Conservation (phyloP, 2,888 invertebrate genomes). For the Caenorhabditis macrosperma region DNA sequence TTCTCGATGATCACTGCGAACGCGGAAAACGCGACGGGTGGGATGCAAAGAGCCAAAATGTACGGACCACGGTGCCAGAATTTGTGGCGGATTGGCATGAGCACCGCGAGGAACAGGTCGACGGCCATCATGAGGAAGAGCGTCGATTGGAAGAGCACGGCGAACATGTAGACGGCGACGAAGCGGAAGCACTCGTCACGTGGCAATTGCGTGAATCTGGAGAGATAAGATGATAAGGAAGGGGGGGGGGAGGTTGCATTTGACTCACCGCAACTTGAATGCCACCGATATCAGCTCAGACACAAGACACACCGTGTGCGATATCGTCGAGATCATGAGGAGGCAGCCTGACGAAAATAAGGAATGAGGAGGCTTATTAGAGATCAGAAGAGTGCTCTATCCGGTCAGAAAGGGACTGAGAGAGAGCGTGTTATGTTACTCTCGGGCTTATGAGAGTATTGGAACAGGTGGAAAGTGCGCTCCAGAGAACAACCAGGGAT, state of each 20-base stretch:
- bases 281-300: constrained; percentile 29
- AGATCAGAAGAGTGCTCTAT: too few species aligned
- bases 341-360: constrained; percentile 21
- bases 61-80: constrained; percentile 41
- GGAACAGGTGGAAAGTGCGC: too few species aligned
- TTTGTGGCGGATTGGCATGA: constrained; percentile 40
- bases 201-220: constrained; percentile 26
- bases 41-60: constrained; percentile 11
- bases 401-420: too few species aligned
- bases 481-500: too few species aligned
- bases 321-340: constrained; percentile 32
- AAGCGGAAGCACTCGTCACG: constrained; percentile 39
- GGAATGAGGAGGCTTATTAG: too few species aligned
- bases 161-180: constrained; percentile 39
- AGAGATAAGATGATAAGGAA: neutral
- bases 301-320: constrained; percentile 34
- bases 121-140: constrained; percentile 46
- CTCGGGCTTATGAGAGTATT: too few species aligned
- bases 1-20: constrained; percentile 31
- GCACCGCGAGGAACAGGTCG: constrained; percentile 31
- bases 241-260: too few species aligned
- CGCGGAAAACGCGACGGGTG: constrained; percentile 22
- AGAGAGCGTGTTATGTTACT: too few species aligned
- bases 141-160: constrained; percentile 37
- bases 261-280: constrained; percentile 19